A percentile compares a stretch with the other conserved stretches of the same genome.
phyloP scores from a whole-genome alignment of 2,888 invertebrate genomes.

The Antheraea assamensis region DNA sequence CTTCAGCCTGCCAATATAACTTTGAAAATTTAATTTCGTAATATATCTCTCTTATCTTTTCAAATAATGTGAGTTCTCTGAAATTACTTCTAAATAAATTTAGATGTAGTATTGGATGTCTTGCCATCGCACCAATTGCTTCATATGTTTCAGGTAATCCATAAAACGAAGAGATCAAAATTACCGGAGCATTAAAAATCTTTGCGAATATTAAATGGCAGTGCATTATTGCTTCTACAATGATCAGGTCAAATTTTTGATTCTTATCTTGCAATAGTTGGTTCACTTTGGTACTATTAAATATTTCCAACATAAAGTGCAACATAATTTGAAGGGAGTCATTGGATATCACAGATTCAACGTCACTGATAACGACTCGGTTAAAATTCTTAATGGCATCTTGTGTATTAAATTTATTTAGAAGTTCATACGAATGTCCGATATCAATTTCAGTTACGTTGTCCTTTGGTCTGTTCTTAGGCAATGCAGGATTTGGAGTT shows the following conservation, averaged over 20 bases:
- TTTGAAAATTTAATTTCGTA: slow-evolving; percentile 11
- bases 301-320: background rate
- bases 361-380: slow-evolving; percentile 17
- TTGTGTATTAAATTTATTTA: background rate
- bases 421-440: slow-evolving; percentile 9
- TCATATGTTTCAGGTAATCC: slow-evolving; percentile 18
- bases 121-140: slow-evolving; percentile 5
- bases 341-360: background rate
- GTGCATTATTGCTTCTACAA: slow-evolving; percentile 20
- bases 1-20: background rate
- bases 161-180: slow-evolving; percentile 29
- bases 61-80: slow-evolving; percentile 17
- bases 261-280: slow-evolving; percentile 18
- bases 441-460: slow-evolving; percentile 22
- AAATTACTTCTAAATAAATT: slow-evolving; percentile 17
- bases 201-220: slow-evolving; percentile 18
- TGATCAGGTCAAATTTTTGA: slow-evolving; percentile 24
- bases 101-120: slow-evolving; percentile 20
- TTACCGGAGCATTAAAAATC: slow-evolving; percentile 24
- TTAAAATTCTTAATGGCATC: background rate
- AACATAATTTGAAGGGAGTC: background rate
- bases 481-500: slow-evolving; percentile 24
- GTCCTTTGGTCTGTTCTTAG: slow-evolving; percentile 21
- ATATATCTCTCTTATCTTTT: slow-evolving; percentile 19
- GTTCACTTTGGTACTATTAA: slow-evolving; percentile 16